Conservation (phyloP, 1,140 invertebrate genomes). For the Littorina saxatilis region DNA sequence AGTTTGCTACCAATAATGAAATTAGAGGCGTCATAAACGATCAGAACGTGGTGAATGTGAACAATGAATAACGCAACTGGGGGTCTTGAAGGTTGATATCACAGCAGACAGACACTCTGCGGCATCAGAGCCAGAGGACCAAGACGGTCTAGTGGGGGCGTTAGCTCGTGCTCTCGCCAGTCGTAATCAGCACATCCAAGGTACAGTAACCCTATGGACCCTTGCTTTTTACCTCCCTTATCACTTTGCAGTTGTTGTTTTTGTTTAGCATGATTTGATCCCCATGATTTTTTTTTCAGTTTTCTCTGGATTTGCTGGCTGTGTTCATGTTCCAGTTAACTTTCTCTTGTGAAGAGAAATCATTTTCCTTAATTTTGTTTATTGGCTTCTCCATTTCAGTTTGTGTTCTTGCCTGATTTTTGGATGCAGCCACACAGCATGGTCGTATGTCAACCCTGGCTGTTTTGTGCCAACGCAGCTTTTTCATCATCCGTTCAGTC, state of each 20-base stretch:
- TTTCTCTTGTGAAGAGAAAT: background rate
- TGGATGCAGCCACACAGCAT: too few relatives aligned
- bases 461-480: too few relatives aligned
- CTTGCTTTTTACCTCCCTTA: too few relatives aligned
- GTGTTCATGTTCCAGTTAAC: background rate
- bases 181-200: conserved; percentile 63
- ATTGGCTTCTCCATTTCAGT: background rate
- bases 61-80: too few relatives aligned
- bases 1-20: too few relatives aligned
- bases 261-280: background rate
- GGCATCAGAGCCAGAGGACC: conserved; percentile 52
- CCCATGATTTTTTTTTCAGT: background rate
- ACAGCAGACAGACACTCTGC: conserved; percentile 46
- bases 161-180: conserved; percentile 84
- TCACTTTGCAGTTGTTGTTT: too few relatives aligned
- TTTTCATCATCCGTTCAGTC: too few relatives aligned
- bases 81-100: conserved; percentile 46
- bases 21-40: too few relatives aligned
- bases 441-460: too few relatives aligned
- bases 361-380: too few relatives aligned
- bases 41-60: too few relatives aligned
- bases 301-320: background rate
- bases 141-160: conserved; percentile 85
- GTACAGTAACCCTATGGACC: conserved; percentile 78
- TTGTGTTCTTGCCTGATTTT: background rate